Evolutionary conservation across 2,888 invertebrate genomes (phyloP), one percentile per base, ranked within the genome.

Genomic region (Hypena proboscidalis): DNA sequence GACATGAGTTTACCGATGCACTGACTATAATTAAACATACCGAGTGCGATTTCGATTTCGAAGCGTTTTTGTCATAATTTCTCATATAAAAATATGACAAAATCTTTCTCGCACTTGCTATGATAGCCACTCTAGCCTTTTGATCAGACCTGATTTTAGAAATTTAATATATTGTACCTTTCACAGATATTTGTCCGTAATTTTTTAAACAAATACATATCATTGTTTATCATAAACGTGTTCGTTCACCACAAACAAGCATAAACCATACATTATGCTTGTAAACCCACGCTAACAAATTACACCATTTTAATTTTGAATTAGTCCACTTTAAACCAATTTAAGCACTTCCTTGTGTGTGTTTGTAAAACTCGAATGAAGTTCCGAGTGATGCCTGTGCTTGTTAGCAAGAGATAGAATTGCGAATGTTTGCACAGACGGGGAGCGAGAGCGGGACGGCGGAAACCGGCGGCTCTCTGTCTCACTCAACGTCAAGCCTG

Each of bases 401-500:
- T 70, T 64, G 56, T 61, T 70, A 75, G 75, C 75, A 62, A 67
- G 61, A 75, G 69, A 73, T 67, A 74, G 70, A 70, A 58, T 62
- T 67, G 58, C 57, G 54, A 67, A 73, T 80, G 62, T 77, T 79
- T 76, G 62, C 65, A 80, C 89, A 91, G 90, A 85, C 89, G 36
- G 90, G 89, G 72, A 92, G 77, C 75, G 90, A 84, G 77, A 93
- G 93, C 92, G 80, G 93, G 81, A 80, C 92, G 82, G 85, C 92
- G 72, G 81, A 93, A 71, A 80, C 93, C 59, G 91, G 93, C 92
- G 80, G 92, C 92, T 77, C 94, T 93, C 63, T 93, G 92, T 93
- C 93, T 77, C 97, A 97, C 81, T 97, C 97, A 85, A 94, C 95
- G 57, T 97, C 95, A 70, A 97, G 95, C 86, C 93, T 98, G 74